A percentile compares a stretch with the other conserved stretches of the same genome.
These are phyloP conservation scores for Platycheirus albimanus DNA, from an alignment of 2,888 invertebrate genomes.

Conservation along the genomic window DNA sequence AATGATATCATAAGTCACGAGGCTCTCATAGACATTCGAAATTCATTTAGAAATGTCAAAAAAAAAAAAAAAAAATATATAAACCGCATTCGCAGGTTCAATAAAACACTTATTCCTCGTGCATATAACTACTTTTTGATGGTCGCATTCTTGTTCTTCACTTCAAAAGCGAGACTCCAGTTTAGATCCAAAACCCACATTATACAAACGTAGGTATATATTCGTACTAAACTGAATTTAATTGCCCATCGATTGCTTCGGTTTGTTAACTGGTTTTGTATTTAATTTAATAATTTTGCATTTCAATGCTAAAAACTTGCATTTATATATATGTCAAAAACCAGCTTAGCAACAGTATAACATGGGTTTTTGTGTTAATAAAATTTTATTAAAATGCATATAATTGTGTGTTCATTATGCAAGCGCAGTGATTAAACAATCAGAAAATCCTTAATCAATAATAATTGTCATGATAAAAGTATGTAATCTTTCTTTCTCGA, in stretches of 20 bases:
- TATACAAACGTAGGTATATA: not conserved
- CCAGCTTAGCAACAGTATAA: constrained; percentile 44
- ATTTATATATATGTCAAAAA: constrained; percentile 36
- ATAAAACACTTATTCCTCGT: constrained; percentile 40
- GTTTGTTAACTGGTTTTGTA: constrained; percentile 54
- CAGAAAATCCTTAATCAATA: constrained; percentile 12
- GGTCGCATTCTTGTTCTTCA: constrained; percentile 42
- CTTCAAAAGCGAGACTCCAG: not conserved
- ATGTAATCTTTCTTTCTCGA: not conserved
- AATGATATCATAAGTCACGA: not conserved
- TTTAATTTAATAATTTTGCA: constrained; percentile 36
- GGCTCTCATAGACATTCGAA: not conserved
- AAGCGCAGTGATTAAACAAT: not conserved
- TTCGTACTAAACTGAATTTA: constrained; percentile 54
- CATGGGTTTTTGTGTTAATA: not conserved
- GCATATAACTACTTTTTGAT: constrained; percentile 36
- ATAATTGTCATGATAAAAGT: not conserved
- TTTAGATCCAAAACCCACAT: constrained; percentile 6
- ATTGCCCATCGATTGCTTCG: constrained; percentile 49
- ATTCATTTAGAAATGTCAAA: constrained; percentile 1
- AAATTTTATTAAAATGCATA: not conserved
- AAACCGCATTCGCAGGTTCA: constrained; percentile 45
- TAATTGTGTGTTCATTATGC: constrained; percentile 9
- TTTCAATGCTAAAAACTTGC: constrained; percentile 60
- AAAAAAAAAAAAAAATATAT: too few relatives aligned